Conservation (phyloP, 2,888 invertebrate species). For the Seladonia tumulorum region DNA sequence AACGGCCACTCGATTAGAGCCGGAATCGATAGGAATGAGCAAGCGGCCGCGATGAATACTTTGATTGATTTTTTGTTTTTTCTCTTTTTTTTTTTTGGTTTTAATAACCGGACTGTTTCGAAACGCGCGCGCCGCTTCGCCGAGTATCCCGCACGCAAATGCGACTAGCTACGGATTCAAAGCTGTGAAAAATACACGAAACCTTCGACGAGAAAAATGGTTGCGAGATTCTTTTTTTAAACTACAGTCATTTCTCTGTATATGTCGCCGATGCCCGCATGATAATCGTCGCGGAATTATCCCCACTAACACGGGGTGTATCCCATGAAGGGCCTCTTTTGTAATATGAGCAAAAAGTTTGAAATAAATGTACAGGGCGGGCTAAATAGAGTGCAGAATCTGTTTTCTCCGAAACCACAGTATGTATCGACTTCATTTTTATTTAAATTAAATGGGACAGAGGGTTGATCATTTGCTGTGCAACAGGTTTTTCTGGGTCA, state of each 20-base stretch:
- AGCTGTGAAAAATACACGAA: not conserved
- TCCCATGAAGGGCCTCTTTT: not conserved
- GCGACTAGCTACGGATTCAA: not conserved
- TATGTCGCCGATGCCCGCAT: too few relatives aligned
- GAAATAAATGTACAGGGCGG: not conserved
- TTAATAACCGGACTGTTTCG: not conserved
- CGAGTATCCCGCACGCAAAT: not conserved
- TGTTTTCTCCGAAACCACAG: not conserved
- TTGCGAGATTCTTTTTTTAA: not conserved
- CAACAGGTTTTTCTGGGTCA: slow-evolving; percentile 1
- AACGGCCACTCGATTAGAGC: slow-evolving; percentile 35
- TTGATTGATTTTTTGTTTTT: not conserved
- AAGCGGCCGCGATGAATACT: not conserved
- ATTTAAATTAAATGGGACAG: not conserved
- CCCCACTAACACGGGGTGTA: too few relatives aligned
- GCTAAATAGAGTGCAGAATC: not conserved
- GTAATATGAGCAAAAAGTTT: not conserved
- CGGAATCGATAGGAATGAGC: slow-evolving; percentile 26
- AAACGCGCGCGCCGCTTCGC: not conserved
- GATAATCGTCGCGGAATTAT: too few relatives aligned
- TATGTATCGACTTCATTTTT: not conserved
- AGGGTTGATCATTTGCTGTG: not conserved
- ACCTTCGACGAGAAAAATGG: not conserved
- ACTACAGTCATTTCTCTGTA: too few relatives aligned
- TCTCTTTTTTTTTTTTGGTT: not conserved